Evolutionary conservation across 2,113 vertebrate genomes (phyloP).

Genomic region (Dunckerocampus dactyliophorus): DNA sequence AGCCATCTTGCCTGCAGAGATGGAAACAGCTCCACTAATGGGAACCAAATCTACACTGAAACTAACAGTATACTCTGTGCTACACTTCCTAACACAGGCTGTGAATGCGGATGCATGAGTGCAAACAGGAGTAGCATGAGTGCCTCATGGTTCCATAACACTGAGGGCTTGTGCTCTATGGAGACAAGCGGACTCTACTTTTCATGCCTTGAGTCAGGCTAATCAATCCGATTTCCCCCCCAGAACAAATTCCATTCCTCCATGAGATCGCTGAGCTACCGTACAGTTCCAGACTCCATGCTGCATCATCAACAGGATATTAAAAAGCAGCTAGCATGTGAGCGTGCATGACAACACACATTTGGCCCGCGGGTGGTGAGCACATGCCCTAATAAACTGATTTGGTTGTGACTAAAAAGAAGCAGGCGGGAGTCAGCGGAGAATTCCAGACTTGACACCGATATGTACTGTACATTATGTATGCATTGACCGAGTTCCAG

Average conservation of each 20-base stretch:
- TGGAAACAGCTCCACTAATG: conserved; percentile 30
- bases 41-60: conserved; percentile 23
- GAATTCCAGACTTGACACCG: conserved; percentile 15
- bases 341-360: conserved; percentile 42
- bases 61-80: too few species aligned
- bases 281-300: not conserved
- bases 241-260: not conserved
- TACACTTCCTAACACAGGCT: conserved; percentile 2
- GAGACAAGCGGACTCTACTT: too few species aligned
- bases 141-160: too few species aligned
- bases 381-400: conserved; percentile 56
- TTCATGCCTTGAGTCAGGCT: not conserved
- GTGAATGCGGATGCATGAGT: conserved; percentile 22
- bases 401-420: conserved; percentile 29
- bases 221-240: not conserved
- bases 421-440: not conserved
- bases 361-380: conserved; percentile 45
- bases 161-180: too few species aligned
- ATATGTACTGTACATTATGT: not conserved
- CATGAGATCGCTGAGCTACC: not conserved
- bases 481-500: conserved; percentile 4
- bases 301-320: conserved; percentile 21
- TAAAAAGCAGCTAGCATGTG: conserved; percentile 31
- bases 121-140: not conserved
- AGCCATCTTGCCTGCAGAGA: conserved; percentile 2